A percentile compares a stretch with the other conserved stretches of the same genome.
These are phyloP conservation scores for Zophobas atratus DNA, from an alignment of 1,140 invertebrate species.

Conservation along the genomic window DNA sequence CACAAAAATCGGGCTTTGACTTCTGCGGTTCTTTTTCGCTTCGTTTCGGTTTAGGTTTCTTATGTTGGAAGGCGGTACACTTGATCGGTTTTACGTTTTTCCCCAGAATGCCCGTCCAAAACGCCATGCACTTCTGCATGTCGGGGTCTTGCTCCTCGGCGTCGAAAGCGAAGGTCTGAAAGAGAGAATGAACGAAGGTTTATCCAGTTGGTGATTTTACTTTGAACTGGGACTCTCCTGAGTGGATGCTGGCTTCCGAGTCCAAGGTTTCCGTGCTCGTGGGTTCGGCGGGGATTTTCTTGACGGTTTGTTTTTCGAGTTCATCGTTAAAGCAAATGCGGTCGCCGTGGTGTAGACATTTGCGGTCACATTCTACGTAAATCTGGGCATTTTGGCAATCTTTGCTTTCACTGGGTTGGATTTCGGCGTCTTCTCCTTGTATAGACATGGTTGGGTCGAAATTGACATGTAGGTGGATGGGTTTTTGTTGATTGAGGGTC, in stretches of 20 bases:
- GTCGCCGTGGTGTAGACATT: constrained; percentile 13
- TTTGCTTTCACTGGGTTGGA: background rate
- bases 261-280: background rate
- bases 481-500: no score
- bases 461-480: background rate
- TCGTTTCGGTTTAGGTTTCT: constrained; percentile 17
- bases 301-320: constrained; percentile 8
- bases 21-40: background rate
- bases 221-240: constrained; percentile 28
- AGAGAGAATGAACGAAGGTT: background rate
- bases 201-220: background rate
- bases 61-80: constrained; percentile 54
- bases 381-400: background rate
- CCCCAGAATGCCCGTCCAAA: constrained; percentile 57
- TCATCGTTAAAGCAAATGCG: constrained; percentile 18
- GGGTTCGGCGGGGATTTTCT: background rate
- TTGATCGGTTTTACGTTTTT: constrained; percentile 59
- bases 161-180: constrained; percentile 57
- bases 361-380: background rate
- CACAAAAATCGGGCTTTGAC: constrained; percentile 14
- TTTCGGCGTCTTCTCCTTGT: constrained; percentile 8
- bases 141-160: constrained; percentile 48
- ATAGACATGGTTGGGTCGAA: constrained; percentile 13
- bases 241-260: constrained; percentile 1
- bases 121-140: constrained; percentile 57